phyloP scores from a whole-genome alignment of 2,888 invertebrate genomes.

The Yponomeuta evonymella region DNA sequence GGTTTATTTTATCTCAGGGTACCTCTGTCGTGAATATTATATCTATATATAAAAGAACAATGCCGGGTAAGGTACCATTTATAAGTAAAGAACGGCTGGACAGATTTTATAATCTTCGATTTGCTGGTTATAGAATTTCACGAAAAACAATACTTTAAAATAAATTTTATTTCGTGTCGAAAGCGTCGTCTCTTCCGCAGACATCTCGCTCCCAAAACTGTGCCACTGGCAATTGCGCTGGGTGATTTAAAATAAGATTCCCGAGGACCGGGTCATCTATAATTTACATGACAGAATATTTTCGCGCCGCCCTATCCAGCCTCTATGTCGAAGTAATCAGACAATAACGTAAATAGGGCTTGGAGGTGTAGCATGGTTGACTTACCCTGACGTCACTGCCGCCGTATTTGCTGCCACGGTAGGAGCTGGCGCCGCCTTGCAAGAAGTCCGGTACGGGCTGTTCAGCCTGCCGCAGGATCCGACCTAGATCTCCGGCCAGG shows the following conservation, averaged over 20 bases:
- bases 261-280: too few species aligned
- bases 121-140: background rate
- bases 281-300: background rate
- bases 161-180: too few species aligned
- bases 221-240: too few species aligned
- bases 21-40: too few species aligned
- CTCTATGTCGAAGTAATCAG: background rate
- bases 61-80: background rate
- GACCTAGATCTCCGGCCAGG: conserved; percentile 80
- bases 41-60: background rate
- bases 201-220: too few species aligned
- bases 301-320: background rate
- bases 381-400: conserved; percentile 83
- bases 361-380: conserved; percentile 22
- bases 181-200: too few species aligned
- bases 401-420: conserved; percentile 77
- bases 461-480: conserved; percentile 85
- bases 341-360: background rate
- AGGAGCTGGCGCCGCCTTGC: conserved; percentile 62
- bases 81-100: background rate
- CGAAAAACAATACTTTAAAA: background rate
- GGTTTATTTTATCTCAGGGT: too few species aligned
- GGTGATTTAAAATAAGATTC: too few species aligned
- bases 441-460: conserved; percentile 89
- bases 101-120: background rate